Evolutionary conservation across 2,888 invertebrate genomes (phyloP).

Genomic region (Lepetodrilus schrolli): DNA sequence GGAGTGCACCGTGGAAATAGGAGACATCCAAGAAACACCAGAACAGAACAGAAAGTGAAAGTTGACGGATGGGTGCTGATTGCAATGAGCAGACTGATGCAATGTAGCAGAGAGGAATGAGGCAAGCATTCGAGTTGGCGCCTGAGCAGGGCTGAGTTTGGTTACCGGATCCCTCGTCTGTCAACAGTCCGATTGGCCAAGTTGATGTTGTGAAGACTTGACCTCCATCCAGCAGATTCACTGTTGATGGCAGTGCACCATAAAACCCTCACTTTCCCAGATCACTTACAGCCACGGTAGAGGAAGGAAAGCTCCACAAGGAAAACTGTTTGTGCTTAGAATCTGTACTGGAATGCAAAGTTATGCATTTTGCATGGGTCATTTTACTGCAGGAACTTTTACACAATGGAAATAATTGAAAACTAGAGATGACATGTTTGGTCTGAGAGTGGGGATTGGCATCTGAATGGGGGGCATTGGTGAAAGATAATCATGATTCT

Average conservation of each 20-base stretch:
- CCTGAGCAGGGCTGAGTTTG: not conserved
- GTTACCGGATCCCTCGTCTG: not conserved
- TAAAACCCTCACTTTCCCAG: not conserved
- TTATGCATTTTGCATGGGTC: not conserved
- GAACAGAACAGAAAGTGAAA: too few species aligned
- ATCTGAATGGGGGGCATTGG: too few species aligned
- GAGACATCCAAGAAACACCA: too few species aligned
- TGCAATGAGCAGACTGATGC: too few species aligned
- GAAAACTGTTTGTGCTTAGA: not conserved
- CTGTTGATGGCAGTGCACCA: not conserved
- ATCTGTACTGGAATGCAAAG: not conserved
- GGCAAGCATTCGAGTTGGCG: not conserved
- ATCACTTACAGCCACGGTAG: not conserved
- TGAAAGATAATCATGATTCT: too few species aligned
- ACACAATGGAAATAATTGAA: too few species aligned
- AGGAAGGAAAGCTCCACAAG: not conserved
- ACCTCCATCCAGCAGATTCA: not conserved
- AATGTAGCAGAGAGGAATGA: constrained; percentile 19
- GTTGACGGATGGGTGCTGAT: too few species aligned
- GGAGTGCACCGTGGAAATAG: too few species aligned
- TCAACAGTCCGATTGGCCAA: not conserved
- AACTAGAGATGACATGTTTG: too few species aligned
- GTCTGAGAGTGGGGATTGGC: too few species aligned
- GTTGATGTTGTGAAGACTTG: constrained; percentile 11
- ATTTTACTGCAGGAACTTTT: too few species aligned